Conservation (phyloP, 2,888 invertebrate species). For the Diploptera punctata region DNA sequence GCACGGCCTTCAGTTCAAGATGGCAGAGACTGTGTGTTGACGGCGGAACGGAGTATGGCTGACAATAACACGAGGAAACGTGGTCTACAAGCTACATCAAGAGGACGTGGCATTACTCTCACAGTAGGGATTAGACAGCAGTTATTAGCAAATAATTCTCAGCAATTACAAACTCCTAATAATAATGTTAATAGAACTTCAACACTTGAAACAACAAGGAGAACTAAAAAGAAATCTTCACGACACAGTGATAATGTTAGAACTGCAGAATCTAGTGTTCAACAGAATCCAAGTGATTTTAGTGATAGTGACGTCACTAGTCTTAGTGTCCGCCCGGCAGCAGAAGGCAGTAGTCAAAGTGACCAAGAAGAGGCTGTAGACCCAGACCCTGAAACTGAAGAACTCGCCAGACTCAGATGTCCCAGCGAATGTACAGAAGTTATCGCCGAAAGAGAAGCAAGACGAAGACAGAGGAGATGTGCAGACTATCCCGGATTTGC, state of each 20-base stretch:
- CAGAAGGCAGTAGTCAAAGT: conserved; percentile 58
- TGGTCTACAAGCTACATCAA: conserved; percentile 34
- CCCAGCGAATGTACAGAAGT: conserved; percentile 90
- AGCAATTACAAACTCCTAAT: background rate
- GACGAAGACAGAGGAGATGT: conserved; percentile 77
- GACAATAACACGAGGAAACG: conserved; percentile 38
- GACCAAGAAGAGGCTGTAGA: conserved; percentile 60
- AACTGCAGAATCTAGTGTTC: conserved; percentile 7
- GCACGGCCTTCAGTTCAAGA: conserved; percentile 61
- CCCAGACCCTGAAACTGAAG: conserved; percentile 80
- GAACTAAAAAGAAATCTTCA: conserved; percentile 1
- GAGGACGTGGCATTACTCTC: conserved; percentile 41
- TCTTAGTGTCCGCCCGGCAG: conserved; percentile 51
- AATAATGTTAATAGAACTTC: conserved; percentile 7
- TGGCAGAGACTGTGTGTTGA: conserved; percentile 59
- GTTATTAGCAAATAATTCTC: background rate
- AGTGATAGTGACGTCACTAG: conserved; percentile 24
- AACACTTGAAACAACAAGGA: background rate
- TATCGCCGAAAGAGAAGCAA: conserved; percentile 81
- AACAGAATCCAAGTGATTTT: conserved; percentile 7
- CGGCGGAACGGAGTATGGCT: conserved; percentile 53
- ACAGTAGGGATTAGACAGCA: background rate
- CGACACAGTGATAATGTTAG: background rate
- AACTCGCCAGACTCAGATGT: conserved; percentile 84
- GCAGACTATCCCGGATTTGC: conserved; percentile 93